A percentile compares a stretch with the other conserved stretches of the same genome.
Conservation (phyloP, 2,113 vertebrate species). For the Chlamydotis undulata region DNA sequence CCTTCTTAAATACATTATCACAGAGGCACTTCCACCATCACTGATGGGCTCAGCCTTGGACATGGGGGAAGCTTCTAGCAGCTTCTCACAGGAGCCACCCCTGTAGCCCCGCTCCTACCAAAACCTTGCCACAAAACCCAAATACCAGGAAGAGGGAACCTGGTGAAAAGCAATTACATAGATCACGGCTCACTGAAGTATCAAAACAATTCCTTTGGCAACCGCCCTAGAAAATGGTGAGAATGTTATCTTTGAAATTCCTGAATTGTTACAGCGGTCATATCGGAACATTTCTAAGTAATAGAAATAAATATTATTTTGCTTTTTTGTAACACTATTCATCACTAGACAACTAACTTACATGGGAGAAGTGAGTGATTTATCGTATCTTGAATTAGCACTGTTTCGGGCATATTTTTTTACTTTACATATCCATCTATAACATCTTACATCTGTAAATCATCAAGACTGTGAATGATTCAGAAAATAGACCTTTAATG, state of each 20-base stretch:
- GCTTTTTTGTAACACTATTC: background rate
- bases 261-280: background rate
- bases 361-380: background rate
- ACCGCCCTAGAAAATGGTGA: background rate
- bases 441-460: conserved; percentile 4
- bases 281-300: background rate
- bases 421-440: background rate
- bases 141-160: background rate
- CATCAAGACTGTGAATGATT: background rate
- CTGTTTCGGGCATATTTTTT: background rate
- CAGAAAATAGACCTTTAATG: background rate
- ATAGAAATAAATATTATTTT: background rate
- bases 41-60: too few relatives aligned
- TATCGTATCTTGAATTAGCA: background rate
- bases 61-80: too few relatives aligned
- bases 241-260: background rate
- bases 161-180: background rate
- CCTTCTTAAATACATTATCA: too few relatives aligned
- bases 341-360: background rate
- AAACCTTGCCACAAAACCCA: too few relatives aligned
- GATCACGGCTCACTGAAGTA: background rate
- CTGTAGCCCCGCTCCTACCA: too few relatives aligned
- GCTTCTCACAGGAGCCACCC: too few relatives aligned
- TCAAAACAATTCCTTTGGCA: background rate
- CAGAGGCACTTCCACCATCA: too few relatives aligned